A percentile compares a stretch with the other conserved stretches of the same genome.
phyloP scores from a whole-genome alignment of 2,113 vertebrate genomes.

The Brachyistius frenatus region DNA sequence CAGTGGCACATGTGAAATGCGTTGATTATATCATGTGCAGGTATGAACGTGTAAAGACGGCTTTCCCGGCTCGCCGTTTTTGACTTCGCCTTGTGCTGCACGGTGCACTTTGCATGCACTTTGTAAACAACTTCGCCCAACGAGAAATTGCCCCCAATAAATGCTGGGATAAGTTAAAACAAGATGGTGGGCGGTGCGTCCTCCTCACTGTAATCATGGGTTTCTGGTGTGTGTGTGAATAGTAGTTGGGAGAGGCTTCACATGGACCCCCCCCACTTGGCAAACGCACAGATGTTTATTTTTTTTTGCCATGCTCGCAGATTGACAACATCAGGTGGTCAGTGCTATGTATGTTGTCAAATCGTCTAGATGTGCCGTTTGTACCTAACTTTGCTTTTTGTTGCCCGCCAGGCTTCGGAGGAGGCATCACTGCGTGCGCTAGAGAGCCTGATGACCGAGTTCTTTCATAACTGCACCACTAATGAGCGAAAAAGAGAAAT shows the following conservation, averaged over 20 bases:
- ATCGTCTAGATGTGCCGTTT: neutral
- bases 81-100: too few species aligned
- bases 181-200: neutral
- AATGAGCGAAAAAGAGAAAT: constrained; percentile 98
- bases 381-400: neutral
- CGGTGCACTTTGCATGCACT: neutral
- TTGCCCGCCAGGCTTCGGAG: constrained; percentile 88
- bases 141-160: neutral
- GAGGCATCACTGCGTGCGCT: constrained; percentile 93
- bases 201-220: neutral
- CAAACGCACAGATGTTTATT: neutral
- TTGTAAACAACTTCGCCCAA: neutral
- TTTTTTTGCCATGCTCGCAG: neutral
- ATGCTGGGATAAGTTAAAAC: neutral
- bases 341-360: neutral
- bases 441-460: constrained; percentile 98
- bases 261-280: neutral
- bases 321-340: neutral
- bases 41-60: neutral
- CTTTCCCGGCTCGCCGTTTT: neutral
- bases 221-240: neutral
- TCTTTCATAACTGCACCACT: constrained; percentile 97
- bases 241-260: neutral
- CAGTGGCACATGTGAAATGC: neutral
- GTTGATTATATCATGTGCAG: neutral